Evolutionary conservation across 2,113 vertebrate species (phyloP).

Genomic region (Plotosus lineatus): DNA sequence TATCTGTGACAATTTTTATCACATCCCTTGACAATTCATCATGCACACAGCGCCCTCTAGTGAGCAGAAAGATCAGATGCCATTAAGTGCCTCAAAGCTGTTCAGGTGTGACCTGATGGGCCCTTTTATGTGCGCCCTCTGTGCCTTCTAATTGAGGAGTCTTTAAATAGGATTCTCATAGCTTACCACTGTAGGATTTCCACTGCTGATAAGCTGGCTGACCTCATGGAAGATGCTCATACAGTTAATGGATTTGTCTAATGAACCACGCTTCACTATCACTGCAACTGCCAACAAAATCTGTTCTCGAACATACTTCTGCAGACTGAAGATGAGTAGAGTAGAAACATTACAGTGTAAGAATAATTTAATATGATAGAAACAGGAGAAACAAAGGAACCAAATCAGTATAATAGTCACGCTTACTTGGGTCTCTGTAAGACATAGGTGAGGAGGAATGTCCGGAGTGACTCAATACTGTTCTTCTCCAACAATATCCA

Average conservation of each 20-base stretch:
- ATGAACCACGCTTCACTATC: conserved; percentile 94
- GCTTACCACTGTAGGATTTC: conserved; percentile 95
- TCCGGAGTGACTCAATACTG: conserved; percentile 93
- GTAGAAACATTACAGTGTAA: background rate
- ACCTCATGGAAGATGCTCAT: conserved; percentile 98
- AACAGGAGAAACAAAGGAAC: background rate
- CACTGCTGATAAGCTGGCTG: conserved; percentile 95
- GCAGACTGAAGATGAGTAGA: conserved; percentile 76
- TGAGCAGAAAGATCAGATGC: background rate
- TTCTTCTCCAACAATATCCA: conserved; percentile 96
- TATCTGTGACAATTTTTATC: background rate
- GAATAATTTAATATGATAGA: background rate
- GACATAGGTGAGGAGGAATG: conserved; percentile 98
- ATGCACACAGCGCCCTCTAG: conserved; percentile 26
- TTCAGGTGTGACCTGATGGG: background rate
- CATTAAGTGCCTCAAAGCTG: background rate
- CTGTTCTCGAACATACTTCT: conserved; percentile 98
- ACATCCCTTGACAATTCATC: background rate
- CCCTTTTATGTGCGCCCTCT: background rate
- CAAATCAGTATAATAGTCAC: background rate
- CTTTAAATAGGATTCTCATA: background rate
- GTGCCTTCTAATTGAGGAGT: background rate
- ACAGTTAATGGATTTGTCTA: conserved; percentile 97
- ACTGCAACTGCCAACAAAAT: conserved; percentile 95
- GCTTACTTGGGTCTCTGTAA: conserved; percentile 97